These are phyloP conservation scores for Peromyscus nudipes DNA, from an alignment of 2,797 vertebrate species.

Conservation along the genomic window DNA sequence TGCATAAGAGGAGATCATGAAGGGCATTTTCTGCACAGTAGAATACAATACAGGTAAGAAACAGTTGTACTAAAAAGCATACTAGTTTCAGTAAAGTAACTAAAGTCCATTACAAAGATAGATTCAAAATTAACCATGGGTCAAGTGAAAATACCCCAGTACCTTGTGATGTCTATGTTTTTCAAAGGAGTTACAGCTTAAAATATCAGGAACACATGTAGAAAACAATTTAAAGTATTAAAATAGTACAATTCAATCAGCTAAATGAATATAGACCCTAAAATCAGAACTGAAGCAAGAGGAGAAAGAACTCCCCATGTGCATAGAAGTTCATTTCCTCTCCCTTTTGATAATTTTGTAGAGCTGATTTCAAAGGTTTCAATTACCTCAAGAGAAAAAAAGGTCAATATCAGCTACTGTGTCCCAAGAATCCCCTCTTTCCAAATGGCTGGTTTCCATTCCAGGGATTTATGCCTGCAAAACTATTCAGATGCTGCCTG, in stretches of 20 bases:
- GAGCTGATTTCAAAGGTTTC: background rate
- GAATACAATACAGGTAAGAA: slow-evolving; percentile 1
- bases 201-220: background rate
- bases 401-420: background rate
- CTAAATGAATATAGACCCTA: background rate
- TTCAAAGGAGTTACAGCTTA: slow-evolving; percentile 10
- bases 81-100: slow-evolving; percentile 28
- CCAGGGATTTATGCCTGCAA: background rate
- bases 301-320: background rate
- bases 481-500: background rate
- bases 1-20: background rate
- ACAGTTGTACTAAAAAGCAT: slow-evolving; percentile 25
- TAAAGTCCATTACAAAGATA: slow-evolving; percentile 44
- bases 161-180: slow-evolving; percentile 1
- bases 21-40: background rate
- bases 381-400: background rate
- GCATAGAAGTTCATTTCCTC: background rate
- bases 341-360: slow-evolving; percentile 18
- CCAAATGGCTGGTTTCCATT: background rate
- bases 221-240: background rate
- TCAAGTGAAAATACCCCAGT: slow-evolving; percentile 38
- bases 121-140: slow-evolving; percentile 58
- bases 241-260: background rate
- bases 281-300: slow-evolving; percentile 19
- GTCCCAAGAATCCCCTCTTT: background rate